phyloP scores from a whole-genome alignment of 30 jellyfish, hydroid and myxozoan species.

The Hydractinia echinata region DNA sequence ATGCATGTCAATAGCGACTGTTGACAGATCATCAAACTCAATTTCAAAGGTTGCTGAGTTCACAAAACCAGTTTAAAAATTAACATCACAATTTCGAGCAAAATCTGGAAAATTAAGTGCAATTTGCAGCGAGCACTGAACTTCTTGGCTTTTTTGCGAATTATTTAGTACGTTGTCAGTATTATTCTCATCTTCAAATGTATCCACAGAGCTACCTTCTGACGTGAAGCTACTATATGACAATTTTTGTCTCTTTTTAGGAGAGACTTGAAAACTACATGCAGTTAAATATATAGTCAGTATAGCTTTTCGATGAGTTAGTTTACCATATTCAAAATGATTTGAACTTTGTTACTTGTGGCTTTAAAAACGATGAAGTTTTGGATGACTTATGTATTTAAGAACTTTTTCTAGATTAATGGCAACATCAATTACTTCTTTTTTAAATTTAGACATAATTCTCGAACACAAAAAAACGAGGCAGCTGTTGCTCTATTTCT shows the following conservation, averaged over 20 bases:
- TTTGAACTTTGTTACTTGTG: slow-evolving; percentile 27
- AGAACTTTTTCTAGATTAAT: no score
- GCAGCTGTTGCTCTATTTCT: no score
- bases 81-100: not conserved
- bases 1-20: not conserved
- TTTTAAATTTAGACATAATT: no score
- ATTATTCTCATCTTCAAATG: not conserved
- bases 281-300: not conserved
- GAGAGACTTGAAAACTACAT: not conserved
- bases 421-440: no score
- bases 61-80: not conserved
- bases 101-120: no score
- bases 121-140: no score
- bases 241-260: not conserved
- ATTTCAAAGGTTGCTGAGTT: not conserved
- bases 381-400: no score
- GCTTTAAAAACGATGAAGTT: slow-evolving; percentile 17
- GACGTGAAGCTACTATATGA: not conserved
- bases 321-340: slow-evolving; percentile 29
- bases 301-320: slow-evolving; percentile 4
- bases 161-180: not conserved
- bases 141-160: not conserved
- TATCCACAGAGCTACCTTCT: not conserved
- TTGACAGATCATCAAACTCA: not conserved
- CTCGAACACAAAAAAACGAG: no score